A percentile compares a stretch with the other conserved stretches of the same genome.
Conservation (phyloP, 2,888 invertebrate genomes). For the Corythucha ciliata region DNA sequence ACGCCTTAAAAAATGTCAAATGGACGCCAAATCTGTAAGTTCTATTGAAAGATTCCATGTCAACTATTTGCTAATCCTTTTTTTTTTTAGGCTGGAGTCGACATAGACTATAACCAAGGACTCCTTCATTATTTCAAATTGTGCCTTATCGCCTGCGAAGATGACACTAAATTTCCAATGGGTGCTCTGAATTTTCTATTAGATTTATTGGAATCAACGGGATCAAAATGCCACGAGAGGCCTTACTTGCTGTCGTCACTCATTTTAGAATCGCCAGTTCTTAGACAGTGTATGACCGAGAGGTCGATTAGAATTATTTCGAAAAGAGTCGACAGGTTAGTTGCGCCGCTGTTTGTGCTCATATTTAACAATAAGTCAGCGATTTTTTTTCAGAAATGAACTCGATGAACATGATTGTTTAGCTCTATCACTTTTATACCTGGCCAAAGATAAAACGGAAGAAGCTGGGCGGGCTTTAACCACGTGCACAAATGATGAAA, state of each 20-base stretch:
- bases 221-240: constrained; percentile 1
- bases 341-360: too few species aligned
- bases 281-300: constrained; percentile 32
- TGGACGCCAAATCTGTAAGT: constrained; percentile 27
- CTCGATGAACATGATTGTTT: constrained; percentile 27
- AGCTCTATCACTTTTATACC: constrained; percentile 28
- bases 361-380: too few species aligned
- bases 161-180: constrained; percentile 44
- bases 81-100: constrained; percentile 24
- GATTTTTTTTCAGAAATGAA: too few species aligned
- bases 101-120: constrained; percentile 33
- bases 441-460: constrained; percentile 28
- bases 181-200: constrained; percentile 44
- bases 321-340: constrained; percentile 29
- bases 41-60: not conserved
- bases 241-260: constrained; percentile 30
- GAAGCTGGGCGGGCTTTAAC: constrained; percentile 27
- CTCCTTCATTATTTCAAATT: constrained; percentile 33
- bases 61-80: not conserved
- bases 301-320: constrained; percentile 30
- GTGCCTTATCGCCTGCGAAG: constrained; percentile 41
- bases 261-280: constrained; percentile 31
- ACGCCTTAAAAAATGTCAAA: constrained; percentile 33
- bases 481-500: constrained; percentile 35
- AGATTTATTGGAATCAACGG: constrained; percentile 25